A percentile compares a stretch with the other conserved stretches of the same genome.
phyloP scores from a whole-genome alignment of 2,888 invertebrate species.

The Agriotes lineatus region DNA sequence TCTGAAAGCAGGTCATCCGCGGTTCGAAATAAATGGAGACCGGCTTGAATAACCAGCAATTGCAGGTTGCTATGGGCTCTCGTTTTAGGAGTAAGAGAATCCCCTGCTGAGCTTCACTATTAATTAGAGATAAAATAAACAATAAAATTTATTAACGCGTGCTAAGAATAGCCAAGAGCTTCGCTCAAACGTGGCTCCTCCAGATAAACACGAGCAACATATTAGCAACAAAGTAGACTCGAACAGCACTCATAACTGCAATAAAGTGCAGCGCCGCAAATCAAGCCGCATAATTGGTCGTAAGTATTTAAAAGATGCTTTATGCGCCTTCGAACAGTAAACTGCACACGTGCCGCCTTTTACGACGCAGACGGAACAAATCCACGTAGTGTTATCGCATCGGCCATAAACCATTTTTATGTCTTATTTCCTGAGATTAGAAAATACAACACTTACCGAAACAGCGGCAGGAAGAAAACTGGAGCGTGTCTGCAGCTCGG shows the following conservation, averaged over 20 bases:
- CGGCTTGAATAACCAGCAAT: no score
- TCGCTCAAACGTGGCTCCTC: no score
- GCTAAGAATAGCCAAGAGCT: no score
- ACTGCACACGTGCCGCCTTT: constrained; percentile 16
- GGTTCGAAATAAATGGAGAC: no score
- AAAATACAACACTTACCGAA: constrained; percentile 20
- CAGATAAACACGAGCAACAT: no score
- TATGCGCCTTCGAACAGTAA: background rate
- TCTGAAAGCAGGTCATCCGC: no score
- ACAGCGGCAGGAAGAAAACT: constrained; percentile 14
- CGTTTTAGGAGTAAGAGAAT: no score
- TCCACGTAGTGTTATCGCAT: constrained; percentile 17
- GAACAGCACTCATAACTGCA: background rate
- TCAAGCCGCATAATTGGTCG: constrained; percentile 11
- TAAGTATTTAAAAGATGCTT: constrained; percentile 11
- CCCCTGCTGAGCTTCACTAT: no score
- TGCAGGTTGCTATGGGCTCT: no score
- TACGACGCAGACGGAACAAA: constrained; percentile 17
- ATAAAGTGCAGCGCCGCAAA: constrained; percentile 4
- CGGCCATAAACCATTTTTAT: constrained; percentile 26
- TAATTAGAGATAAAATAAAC: no score
- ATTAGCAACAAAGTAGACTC: background rate
- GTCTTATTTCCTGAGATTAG: constrained; percentile 25
- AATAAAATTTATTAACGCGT: no score
- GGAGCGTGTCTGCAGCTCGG: background rate